Evolutionary conservation across 2,888 invertebrate genomes (phyloP).

Genomic region (Antheraea yamamai): DNA sequence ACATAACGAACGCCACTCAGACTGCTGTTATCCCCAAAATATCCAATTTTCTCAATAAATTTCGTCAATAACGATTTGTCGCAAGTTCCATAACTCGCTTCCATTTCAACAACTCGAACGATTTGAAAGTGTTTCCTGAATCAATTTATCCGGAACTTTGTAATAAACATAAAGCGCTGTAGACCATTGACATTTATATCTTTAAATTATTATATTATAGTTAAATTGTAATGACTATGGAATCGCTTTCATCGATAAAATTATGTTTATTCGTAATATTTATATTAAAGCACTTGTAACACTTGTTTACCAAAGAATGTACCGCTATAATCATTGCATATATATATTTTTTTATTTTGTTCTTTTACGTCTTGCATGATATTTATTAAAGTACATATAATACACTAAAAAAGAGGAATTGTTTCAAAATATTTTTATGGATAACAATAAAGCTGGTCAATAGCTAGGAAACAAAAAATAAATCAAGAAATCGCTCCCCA

Average conservation of each 20-base stretch:
- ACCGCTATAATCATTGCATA: too few relatives aligned
- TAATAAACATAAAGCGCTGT: not conserved
- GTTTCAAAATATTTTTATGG: too few relatives aligned
- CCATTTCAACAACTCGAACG: not conserved
- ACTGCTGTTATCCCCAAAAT: constrained; percentile 61
- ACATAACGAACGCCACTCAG: constrained; percentile 63
- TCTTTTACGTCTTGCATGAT: too few relatives aligned
- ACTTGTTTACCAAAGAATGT: too few relatives aligned
- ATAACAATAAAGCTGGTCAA: too few relatives aligned
- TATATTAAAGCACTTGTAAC: too few relatives aligned
- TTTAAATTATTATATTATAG: not conserved
- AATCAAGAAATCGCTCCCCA: too few relatives aligned
- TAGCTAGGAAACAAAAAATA: too few relatives aligned
- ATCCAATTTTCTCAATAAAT: constrained; percentile 52
- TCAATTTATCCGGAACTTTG: not conserved
- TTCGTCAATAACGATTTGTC: constrained; percentile 30
- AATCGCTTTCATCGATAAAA: not conserved
- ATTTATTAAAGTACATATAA: too few relatives aligned
- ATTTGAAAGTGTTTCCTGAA: not conserved
- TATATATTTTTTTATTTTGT: too few relatives aligned
- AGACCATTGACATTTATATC: not conserved
- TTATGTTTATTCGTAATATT: not conserved
- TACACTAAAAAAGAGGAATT: too few relatives aligned
- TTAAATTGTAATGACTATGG: not conserved
- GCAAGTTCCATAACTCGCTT: constrained; percentile 16